Evolutionary conservation across 1,140 invertebrate genomes (phyloP), one percentile per base, ranked within the genome.

Genomic region (Eriosoma lanigerum): DNA sequence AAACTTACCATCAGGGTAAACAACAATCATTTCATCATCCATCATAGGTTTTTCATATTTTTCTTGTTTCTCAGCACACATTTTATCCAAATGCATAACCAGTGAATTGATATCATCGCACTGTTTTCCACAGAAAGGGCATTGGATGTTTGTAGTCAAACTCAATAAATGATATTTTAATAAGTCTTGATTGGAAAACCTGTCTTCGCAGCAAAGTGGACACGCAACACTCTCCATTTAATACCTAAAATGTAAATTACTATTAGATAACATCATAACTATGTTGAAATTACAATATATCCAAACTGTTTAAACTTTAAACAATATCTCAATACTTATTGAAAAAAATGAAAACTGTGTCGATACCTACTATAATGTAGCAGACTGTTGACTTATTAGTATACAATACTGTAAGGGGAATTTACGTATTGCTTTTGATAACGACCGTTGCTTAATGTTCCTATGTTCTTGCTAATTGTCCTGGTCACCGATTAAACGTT

Each of bases 61-160:
- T 4, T 78, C 44, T 21, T 58, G 5, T 29, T 78, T 78, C 0
- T 78, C 56, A 0, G 9, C 5, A 19, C 75, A 78, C 58, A 78
- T 78, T 1, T 78, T 78, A 26, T 78, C 75, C 56, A 78, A 78
- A 48, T 78, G 75, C 3, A 17, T 21, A 12, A 78, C 56, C 21
- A 78, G 60, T 19, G 56, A 62, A 21, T 62, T 78, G 1, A 78
- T 78, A 15, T 58, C 56, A 29, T 78, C 75, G 9, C 75, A 78
- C 38, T 78, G 56, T 78, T 78, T 78, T 46, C 75, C 75, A 29
- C 75, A 78, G 10, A 78, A 78, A 17, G 75, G 75, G 13, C 75
- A 78, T 32, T 62, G 75, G 24, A 78, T 62, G 9, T 78, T 78
- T 62, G 75, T 78, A 0, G 75, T 78, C 21, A 78, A 78, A 46